Percentiles rank a stretch among this genome's conserved stretches.
Conservation (phyloP, 35 echinoderm and acorn worm species). For the Ophiothrix spiculata region DNA sequence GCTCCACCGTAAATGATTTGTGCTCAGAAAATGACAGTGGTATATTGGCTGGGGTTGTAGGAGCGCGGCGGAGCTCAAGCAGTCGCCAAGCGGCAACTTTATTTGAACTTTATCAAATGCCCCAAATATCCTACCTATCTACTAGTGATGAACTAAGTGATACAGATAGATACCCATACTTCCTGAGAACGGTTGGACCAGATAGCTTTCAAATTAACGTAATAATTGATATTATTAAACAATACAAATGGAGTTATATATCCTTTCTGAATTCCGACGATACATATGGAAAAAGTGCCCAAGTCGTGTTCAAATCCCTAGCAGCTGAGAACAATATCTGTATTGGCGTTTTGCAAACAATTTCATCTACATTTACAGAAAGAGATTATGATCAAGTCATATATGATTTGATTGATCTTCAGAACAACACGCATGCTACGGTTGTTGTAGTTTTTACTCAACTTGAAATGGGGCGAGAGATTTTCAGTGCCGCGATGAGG, state of each 20-base stretch:
- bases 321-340: conserved; percentile 58
- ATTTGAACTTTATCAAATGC: background rate
- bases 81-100: background rate
- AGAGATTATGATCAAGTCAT: conserved; percentile 34
- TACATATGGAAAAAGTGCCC: conserved; percentile 52
- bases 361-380: background rate
- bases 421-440: conserved; percentile 36
- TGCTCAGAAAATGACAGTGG: background rate
- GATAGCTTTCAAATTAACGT: conserved; percentile 21
- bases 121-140: background rate
- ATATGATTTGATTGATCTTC: conserved; percentile 43
- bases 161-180: conserved; percentile 1
- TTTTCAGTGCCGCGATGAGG: conserved; percentile 40
- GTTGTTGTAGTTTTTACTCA: conserved; percentile 81
- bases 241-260: conserved; percentile 29
- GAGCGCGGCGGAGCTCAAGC: background rate
- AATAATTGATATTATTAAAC: conserved; percentile 25
- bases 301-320: conserved; percentile 52
- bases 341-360: conserved; percentile 49
- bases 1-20: background rate
- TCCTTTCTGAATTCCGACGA: conserved; percentile 4
- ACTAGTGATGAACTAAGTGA: conserved; percentile 37
- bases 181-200: conserved; percentile 15
- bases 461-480: conserved; percentile 46
- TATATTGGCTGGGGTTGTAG: conserved; percentile 2